Evolutionary conservation across 92 coral and sea anemone genomes (phyloP).

Genomic region (Muricea muricata): DNA sequence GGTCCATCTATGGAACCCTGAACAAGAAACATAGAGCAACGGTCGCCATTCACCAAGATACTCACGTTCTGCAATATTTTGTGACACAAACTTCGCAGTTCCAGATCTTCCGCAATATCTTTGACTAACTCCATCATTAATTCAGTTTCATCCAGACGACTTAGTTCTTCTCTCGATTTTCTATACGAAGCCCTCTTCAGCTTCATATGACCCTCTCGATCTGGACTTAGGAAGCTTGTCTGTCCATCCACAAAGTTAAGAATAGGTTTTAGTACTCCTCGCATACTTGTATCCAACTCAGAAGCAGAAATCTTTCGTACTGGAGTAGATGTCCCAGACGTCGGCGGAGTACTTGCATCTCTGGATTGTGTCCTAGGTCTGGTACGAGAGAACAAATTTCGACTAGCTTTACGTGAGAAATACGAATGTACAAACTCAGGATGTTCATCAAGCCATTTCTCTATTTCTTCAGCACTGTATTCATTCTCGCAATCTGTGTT

Average conservation of each 20-base stretch:
- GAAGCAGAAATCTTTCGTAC: conserved; percentile 99
- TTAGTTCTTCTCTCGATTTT: conserved; percentile 96
- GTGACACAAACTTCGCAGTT: conserved; percentile 90
- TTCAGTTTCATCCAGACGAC: conserved; percentile 95
- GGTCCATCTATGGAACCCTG: conserved; percentile 98
- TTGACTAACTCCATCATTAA: conserved; percentile 97
- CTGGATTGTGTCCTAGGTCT: conserved; percentile 84
- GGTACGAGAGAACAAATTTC: conserved; percentile 86
- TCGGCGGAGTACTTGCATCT: conserved; percentile 91
- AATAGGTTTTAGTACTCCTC: conserved; percentile 96
- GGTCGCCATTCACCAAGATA: conserved; percentile 94
- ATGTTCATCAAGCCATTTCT: conserved; percentile 96
- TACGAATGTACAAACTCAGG: conserved; percentile 99
- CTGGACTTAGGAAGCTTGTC: conserved; percentile 91
- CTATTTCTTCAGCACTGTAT: conserved; percentile 78
- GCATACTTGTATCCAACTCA: conserved; percentile 84
- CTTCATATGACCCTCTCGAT: conserved; percentile 65
- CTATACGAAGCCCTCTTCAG: conserved; percentile 81
- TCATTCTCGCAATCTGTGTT: conserved; percentile 87
- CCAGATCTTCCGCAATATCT: conserved; percentile 98
- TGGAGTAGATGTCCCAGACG: conserved; percentile 97
- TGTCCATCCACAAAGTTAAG: conserved; percentile 98
- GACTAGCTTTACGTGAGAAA: conserved; percentile 95
- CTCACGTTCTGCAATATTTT: conserved; percentile 99
- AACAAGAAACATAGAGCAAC: conserved; percentile 96